Base-by-base conservation (phyloP, 92 coral and sea anemone genomes). In the Bergia puertoricense region DNA sequence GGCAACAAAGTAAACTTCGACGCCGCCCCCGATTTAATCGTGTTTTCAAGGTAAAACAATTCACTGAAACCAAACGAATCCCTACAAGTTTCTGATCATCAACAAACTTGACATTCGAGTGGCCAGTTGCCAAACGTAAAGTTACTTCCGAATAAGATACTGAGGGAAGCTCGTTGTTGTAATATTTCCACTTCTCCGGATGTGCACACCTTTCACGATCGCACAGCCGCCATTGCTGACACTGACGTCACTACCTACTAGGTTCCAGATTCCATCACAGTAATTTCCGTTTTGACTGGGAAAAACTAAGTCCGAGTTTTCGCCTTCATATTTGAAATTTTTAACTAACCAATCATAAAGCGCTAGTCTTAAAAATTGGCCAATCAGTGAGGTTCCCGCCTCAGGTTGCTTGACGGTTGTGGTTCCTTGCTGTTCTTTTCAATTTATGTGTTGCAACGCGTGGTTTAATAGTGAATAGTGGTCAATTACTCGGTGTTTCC, bases 201-300 rank as follows among this genome's bases (percentile, higher is more conserved):
- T 84, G 87, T 84, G 87, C 87, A 84, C 87, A 84, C 87, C 87
- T 84, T 82, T 84, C 67, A 56, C 30, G 40, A 30, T 84, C 87
- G 42, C 87, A 71, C 87, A 45, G 87, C 87, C 87, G 87, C 87
- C 87, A 84, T 84, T 84, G 68, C 79, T 44, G 44, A 84, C 87
- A 69, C 87, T 69, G 78, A 84, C 66, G 87, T 84, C 62, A 69
- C 87, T 59, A 46, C 42, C 79, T 71, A 6, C 40, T 84, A 37
- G 13, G 78, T 37, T 71, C 87, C 87, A 84, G 79, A 22, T 73
- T 8, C 66, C 77, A 39, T 8, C 57, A 67, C n/a, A 6, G 57
- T 39, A 16, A 71, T 6, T 69, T 84, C 13, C 18, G n/a, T 69
- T 71, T 83, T 50, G 82, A 71, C 77, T 38, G 79, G 72, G 45